These are phyloP conservation scores for Thysanoteuthis rhombus DNA, from an alignment of 2,888 invertebrate genomes.

Conservation along the genomic window DNA sequence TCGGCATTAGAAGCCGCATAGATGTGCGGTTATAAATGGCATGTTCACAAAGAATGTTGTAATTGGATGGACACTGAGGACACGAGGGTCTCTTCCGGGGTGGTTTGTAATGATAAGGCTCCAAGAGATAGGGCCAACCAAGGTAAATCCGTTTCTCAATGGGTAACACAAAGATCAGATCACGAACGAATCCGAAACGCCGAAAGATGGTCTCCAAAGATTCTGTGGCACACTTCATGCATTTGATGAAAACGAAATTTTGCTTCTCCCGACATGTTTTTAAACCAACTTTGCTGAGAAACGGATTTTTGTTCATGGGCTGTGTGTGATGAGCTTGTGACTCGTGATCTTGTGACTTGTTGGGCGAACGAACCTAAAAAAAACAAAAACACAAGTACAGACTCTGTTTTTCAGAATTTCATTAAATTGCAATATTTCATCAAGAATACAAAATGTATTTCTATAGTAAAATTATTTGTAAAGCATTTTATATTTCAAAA, in stretches of 20 bases:
- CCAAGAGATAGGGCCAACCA: slow-evolving; percentile 62
- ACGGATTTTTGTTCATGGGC: not conserved
- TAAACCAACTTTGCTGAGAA: not conserved
- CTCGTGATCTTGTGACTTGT: not conserved
- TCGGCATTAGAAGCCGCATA: slow-evolving; percentile 57
- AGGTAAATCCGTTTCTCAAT: slow-evolving; percentile 55
- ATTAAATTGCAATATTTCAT: too few species aligned
- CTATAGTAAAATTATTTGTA: too few species aligned
- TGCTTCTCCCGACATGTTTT: slow-evolving; percentile 38
- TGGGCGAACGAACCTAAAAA: not conserved
- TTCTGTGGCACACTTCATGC: slow-evolving; percentile 65
- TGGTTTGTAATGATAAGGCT: slow-evolving; percentile 52
- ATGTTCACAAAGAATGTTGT: slow-evolving; percentile 63
- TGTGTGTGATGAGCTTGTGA: not conserved
- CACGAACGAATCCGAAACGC: slow-evolving; percentile 54
- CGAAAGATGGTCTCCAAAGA: slow-evolving; percentile 60
- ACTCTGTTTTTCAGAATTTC: too few species aligned
- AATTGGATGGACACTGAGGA: slow-evolving; percentile 36
- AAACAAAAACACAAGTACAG: not conserved
- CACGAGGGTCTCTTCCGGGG: slow-evolving; percentile 38
- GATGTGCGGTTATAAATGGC: slow-evolving; percentile 56
- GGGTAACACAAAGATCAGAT: slow-evolving; percentile 61
- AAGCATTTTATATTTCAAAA: too few species aligned
- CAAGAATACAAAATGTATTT: too few species aligned
- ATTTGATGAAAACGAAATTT: slow-evolving; percentile 64